Percentiles rank a stretch among this genome's conserved stretches.
Evolutionary conservation across 2,888 invertebrate species (phyloP).

Genomic region (Pimpla rufipes): DNA sequence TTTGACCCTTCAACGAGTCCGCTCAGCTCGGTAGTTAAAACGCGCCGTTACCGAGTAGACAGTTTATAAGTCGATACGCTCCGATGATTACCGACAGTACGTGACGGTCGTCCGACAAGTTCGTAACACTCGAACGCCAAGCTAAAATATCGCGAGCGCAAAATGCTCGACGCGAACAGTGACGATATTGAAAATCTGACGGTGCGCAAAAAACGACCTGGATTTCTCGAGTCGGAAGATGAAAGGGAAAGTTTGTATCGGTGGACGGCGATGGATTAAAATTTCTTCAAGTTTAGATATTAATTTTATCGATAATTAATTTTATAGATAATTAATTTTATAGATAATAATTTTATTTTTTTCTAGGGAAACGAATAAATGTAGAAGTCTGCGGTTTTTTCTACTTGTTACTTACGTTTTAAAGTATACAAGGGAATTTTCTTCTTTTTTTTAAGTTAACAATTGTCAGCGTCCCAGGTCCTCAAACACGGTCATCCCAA

Average conservation of each 20-base stretch:
- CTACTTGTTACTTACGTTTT: too few relatives aligned
- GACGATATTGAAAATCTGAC: slow-evolving; percentile 51
- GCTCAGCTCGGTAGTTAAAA: slow-evolving; percentile 47
- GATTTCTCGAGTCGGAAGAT: slow-evolving; percentile 35
- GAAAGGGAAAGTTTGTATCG: slow-evolving; percentile 49
- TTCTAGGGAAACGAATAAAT: too few relatives aligned
- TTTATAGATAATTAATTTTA: too few relatives aligned
- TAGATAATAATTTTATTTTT: too few relatives aligned
- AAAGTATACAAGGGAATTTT: too few relatives aligned
- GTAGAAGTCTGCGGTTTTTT: too few relatives aligned
- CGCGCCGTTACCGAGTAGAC: slow-evolving; percentile 34
- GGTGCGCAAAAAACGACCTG: slow-evolving; percentile 42
- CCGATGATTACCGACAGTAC: slow-evolving; percentile 49
- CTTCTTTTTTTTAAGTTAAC: too few relatives aligned
- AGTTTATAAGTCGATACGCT: slow-evolving; percentile 65
- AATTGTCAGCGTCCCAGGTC: too few relatives aligned
- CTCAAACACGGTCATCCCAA: too few relatives aligned
- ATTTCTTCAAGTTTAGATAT: not conserved
- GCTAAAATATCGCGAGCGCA: not conserved
- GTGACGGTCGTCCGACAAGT: slow-evolving; percentile 36
- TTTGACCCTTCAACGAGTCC: slow-evolving; percentile 61
- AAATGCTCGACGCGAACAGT: slow-evolving; percentile 24
- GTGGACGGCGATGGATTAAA: slow-evolving; percentile 7
- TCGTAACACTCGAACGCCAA: slow-evolving; percentile 16
- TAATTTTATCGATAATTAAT: too few relatives aligned